Conservation (phyloP, 2,113 vertebrate genomes). For the Upupa epops region DNA sequence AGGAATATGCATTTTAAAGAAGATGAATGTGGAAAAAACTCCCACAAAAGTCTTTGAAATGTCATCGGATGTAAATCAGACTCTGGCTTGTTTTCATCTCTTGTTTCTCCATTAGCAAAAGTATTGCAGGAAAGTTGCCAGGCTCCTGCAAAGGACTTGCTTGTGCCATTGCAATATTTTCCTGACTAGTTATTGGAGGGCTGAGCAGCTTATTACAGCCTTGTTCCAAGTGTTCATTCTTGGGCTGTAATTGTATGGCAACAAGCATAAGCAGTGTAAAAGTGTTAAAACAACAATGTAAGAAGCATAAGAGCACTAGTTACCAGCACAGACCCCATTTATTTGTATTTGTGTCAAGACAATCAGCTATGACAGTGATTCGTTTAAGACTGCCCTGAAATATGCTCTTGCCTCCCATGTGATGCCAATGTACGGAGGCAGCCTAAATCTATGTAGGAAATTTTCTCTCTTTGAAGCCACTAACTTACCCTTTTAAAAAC, state of each 20-base stretch:
- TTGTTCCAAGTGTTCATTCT: neutral
- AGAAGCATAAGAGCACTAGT: neutral
- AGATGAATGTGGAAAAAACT: neutral
- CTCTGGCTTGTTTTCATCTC: neutral
- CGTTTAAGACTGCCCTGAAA: neutral
- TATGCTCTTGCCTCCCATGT: neutral
- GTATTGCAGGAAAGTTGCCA: neutral
- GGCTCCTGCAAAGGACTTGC: neutral
- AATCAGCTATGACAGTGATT: neutral
- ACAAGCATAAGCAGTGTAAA: neutral
- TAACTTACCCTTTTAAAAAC: neutral
- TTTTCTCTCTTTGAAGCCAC: neutral
- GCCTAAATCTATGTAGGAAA: neutral
- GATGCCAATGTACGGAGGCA: rapidly evolving
- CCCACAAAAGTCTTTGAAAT: neutral
- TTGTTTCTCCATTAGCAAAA: slow-evolving; percentile 2
- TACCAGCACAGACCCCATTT: neutral
- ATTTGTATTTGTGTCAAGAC: neutral
- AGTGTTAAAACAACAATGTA: neutral
- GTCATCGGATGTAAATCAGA: neutral
- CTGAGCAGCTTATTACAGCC: neutral
- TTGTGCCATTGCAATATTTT: neutral
- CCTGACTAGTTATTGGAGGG: neutral
- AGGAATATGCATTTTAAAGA: slow-evolving; percentile 23
- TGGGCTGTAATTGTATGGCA: neutral